Conservation (phyloP, 92 coral and sea anemone species). For the Virgularia gustaviana region DNA sequence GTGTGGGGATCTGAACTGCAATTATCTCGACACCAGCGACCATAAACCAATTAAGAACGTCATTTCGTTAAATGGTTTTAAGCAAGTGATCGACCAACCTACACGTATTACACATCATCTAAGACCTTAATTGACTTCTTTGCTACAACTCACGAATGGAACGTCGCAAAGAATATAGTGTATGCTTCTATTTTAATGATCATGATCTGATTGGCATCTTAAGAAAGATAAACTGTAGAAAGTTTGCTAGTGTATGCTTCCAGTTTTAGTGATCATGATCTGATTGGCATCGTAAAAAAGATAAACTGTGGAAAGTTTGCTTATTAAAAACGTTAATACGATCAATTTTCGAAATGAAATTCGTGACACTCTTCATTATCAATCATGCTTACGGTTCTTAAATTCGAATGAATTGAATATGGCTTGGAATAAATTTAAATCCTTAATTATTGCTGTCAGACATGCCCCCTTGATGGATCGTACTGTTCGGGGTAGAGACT, state of each 20-base stretch:
- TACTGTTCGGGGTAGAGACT: conserved; percentile 24
- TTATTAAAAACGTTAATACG: not conserved
- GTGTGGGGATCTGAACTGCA: conserved; percentile 15
- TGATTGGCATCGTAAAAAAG: conserved; percentile 11
- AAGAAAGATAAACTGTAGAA: not conserved
- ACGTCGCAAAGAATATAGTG: conserved; percentile 6
- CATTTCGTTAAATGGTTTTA: conserved; percentile 11
- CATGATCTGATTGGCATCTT: too few relatives aligned
- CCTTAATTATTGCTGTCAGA: conserved; percentile 2
- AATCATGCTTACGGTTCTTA: conserved; percentile 26
- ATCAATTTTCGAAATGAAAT: not conserved
- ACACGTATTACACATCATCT: conserved; percentile 16
- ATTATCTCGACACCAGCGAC: conserved; percentile 7
- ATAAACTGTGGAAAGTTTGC: conserved; percentile 19
- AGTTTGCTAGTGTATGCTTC: not conserved
- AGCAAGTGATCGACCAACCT: conserved; percentile 14
- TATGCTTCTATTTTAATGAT: not conserved
- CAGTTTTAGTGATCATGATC: conserved; percentile 9
- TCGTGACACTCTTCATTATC: not conserved
- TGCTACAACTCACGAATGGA: conserved; percentile 17
- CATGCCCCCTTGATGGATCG: conserved; percentile 30
- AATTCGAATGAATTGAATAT: conserved; percentile 18
- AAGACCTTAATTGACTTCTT: conserved; percentile 12
- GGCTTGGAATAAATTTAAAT: conserved; percentile 32
- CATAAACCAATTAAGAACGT: conserved; percentile 15